A percentile compares a stretch with the other conserved stretches of the same genome.
Evolutionary conservation across 2,888 invertebrate genomes (phyloP).

Genomic region (Pegoplata infirma): DNA sequence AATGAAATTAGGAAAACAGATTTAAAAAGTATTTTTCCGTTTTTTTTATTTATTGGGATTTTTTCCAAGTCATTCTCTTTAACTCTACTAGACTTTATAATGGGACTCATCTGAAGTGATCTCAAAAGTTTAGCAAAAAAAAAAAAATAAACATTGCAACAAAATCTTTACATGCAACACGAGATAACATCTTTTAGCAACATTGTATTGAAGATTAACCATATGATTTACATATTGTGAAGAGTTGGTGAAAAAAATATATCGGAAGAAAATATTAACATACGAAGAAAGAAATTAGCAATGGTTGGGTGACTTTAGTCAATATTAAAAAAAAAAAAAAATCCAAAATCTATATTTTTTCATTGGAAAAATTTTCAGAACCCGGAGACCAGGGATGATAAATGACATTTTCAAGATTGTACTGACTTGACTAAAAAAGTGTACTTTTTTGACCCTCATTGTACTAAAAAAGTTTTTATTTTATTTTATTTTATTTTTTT

Average conservation of each 20-base stretch:
- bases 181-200: constrained; percentile 33
- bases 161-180: constrained; percentile 38
- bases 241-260: not conserved
- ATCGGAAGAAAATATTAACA: too few relatives aligned
- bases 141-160: constrained; percentile 45
- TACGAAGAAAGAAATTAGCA: too few relatives aligned
- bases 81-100: not conserved
- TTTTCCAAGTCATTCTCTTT: constrained; percentile 26
- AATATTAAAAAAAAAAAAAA: too few relatives aligned
- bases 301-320: too few relatives aligned
- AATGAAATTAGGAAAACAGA: constrained; percentile 39
- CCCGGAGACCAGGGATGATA: too few relatives aligned
- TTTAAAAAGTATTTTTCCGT: constrained; percentile 6
- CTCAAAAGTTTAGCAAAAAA: constrained; percentile 28
- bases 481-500: too few relatives aligned
- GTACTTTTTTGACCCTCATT: too few relatives aligned
- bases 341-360: too few relatives aligned
- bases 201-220: constrained; percentile 21
- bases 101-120: constrained; percentile 42
- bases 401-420: too few relatives aligned
- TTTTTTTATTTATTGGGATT: not conserved
- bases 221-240: not conserved
- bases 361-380: too few relatives aligned
- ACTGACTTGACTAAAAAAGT: too few relatives aligned
- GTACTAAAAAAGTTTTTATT: too few relatives aligned